Base-by-base conservation (phyloP, 2,113 vertebrate species). In the Amphilophus citrinellus region DNA sequence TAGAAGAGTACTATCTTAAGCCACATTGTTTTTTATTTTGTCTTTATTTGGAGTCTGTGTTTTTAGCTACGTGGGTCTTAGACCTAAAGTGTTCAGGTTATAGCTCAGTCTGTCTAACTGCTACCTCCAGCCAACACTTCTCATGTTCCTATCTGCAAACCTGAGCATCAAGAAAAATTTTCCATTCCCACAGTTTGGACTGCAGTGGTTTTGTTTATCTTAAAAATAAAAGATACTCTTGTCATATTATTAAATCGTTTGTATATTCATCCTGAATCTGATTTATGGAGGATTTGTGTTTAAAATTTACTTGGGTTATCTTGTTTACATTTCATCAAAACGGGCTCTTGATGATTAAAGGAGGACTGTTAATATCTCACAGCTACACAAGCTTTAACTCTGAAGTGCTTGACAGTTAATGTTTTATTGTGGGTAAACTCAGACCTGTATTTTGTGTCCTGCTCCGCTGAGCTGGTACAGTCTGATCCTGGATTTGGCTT, bases 391-490 rank as follows among this genome's bases (percentile, higher is more conserved):
- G 77, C 58, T 2, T 20, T 82, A 14, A 57, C 58, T 35, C 24
- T 14, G 30, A 75, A 56, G 22, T 65, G 35, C 66, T 61, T 2
- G 1, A 20, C 24, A 10, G 68, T 50, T 68, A 18, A 6, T 58
- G 39, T 62, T 76, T 65, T 91, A 4, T 83, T 47, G 58, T 76
- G 87, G 87, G 77, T 90, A 83, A 89, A 91, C 84, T 73, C 84
- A 2, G 30, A 44, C 90, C 84, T 30, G 87, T 82, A 87, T 92
- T 91, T 86, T 35, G 80, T 68, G n/a, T 85, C 76, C 27, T 7
- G 66, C 50, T 6, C 77, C 20, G 2, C 39, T 3, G n/a, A 44
- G 20, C 39, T 57, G 77, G 68, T 59, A 15, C 76, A 39, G 57
- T 83, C 35, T 22, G 2, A 62, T 62, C 76, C 81, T 13, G 75